Conservation (phyloP, 2,797 vertebrate species). For the Acrocephalus scirpaceus region DNA sequence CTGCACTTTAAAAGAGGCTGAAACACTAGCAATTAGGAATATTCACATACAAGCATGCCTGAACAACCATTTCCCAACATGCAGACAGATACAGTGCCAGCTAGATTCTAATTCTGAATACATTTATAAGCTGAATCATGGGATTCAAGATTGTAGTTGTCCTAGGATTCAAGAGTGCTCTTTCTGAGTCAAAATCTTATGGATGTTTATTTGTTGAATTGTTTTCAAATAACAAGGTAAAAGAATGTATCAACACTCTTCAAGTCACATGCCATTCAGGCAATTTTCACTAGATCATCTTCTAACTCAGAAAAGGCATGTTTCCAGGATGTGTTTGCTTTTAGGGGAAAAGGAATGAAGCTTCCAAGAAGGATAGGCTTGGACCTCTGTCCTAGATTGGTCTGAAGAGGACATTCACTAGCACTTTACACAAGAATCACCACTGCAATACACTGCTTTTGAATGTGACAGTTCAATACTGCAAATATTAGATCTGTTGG, state of each 20-base stretch:
- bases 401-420: not conserved
- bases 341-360: not conserved
- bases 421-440: not conserved
- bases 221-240: not conserved
- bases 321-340: not conserved
- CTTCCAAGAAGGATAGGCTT: not conserved
- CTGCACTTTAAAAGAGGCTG: not conserved
- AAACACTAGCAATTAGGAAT: not conserved
- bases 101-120: not conserved
- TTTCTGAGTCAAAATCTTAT: not conserved
- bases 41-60: not conserved
- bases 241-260: not conserved
- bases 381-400: not conserved
- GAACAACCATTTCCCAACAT: not conserved
- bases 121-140: not conserved
- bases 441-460: not conserved
- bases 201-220: not conserved
- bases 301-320: not conserved
- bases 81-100: not conserved
- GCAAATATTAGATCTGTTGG: not conserved
- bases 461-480: not conserved
- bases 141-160: not conserved
- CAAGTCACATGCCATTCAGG: not conserved
- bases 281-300: not conserved
- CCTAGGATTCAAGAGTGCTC: not conserved